Base-by-base conservation (phyloP, 1,140 invertebrate genomes). In the Heliconius congener region DNA sequence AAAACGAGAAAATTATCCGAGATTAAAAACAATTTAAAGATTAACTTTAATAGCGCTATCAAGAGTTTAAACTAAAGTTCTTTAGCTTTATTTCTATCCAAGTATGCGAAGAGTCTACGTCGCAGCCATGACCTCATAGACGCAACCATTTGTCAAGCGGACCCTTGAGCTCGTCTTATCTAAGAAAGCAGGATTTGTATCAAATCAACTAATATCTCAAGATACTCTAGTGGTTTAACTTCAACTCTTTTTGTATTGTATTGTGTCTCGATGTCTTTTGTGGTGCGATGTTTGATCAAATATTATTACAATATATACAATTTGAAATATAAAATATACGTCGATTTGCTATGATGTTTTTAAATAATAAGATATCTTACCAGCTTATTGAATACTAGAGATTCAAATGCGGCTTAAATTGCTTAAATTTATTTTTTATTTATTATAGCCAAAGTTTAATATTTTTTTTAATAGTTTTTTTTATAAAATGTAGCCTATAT, bases 161-260 rank as follows among this genome's bases (percentile, higher is more conserved):
- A 50, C 50, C 77, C 72, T 88, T 87, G 86, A 87, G 82, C 83
- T 82, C 82, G 86, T 84, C 87, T 90, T 92, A 89, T 90, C 88
- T 88, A 87, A 90, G 86, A 89, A 86, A 89, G 87, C 88, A 89
- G 87, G 87, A 84, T 91, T 84, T 86, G 86, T 90, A 90, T 88
- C 85, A 83, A 83, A 88, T 88, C 87, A 85, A 83, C 82, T 84
- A 86, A 86, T 88, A 90, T 87, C 88, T 85, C 23, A 39, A 71
- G 71, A 71, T 71, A 71, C 71, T 39, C 30, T 13, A 66, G 9
- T 39, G 34, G 8, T 37, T 60, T 60, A n/a, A 60, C 23, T 27
- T 66, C 23, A 66, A 30, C 13, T 66, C 23, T 66, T 66, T 66
- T 66, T 66, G 60, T 30, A 66, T 66, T 66, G 60, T 30, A 66